Percentiles rank a stretch among this genome's conserved stretches.
Conservation (phyloP, 2,113 vertebrate genomes). For the Cercocebus atys region DNA sequence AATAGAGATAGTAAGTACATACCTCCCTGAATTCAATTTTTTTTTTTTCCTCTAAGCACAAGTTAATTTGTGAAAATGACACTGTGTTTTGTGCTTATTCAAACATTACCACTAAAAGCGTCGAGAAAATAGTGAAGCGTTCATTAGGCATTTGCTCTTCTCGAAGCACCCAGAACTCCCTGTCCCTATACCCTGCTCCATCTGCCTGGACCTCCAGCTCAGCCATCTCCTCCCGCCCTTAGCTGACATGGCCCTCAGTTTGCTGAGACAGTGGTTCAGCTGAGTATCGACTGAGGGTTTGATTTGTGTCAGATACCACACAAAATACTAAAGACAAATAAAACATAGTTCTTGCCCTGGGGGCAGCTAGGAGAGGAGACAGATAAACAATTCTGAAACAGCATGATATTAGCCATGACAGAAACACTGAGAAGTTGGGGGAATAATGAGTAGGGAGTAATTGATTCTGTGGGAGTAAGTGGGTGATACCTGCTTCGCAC, state of each 20-base stretch:
- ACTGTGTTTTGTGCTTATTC: not conserved
- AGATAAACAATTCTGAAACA: not conserved
- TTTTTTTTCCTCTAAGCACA: not conserved
- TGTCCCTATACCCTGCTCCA: accelerated
- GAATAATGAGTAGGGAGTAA: not conserved
- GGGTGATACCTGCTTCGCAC: accelerated
- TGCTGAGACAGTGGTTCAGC: not conserved
- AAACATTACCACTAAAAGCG: not conserved
- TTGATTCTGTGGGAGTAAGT: accelerated
- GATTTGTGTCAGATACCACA: not conserved
- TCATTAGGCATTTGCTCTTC: not conserved
- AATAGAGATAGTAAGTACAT: not conserved
- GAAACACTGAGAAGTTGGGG: not conserved
- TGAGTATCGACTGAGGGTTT: accelerated
- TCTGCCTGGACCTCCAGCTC: not conserved
- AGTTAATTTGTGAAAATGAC: not conserved
- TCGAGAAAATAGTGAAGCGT: not conserved
- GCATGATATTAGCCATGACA: accelerated
- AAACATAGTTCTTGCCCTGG: not conserved
- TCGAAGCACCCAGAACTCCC: not conserved
- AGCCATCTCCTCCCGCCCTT: not conserved
- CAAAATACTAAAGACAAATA: conserved; percentile 9
- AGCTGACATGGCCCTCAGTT: not conserved
- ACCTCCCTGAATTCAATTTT: not conserved
- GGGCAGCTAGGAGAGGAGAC: not conserved